Evolutionary conservation across 2,888 invertebrate species (phyloP), one percentile per base, ranked within the genome.

Genomic region (Vannuccia rotundouncinata): DNA sequence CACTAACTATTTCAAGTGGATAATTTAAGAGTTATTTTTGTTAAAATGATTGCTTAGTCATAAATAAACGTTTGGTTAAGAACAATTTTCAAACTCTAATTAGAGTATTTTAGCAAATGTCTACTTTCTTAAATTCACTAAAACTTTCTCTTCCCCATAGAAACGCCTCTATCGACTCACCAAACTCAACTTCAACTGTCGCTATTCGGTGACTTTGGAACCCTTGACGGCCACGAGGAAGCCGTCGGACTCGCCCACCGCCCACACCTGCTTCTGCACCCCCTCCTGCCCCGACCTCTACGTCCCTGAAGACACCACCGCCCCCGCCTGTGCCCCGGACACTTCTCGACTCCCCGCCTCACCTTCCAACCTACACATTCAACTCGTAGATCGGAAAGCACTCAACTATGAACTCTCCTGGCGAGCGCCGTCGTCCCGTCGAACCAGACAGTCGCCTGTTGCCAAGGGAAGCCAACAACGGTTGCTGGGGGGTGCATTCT

Each of bases 151-250:
- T 2, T 13, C 25, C 25, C 22, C 22, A 2, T 22, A 66, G 66
- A 17, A 66, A 22, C 66, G 66, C 66, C 66, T 66, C 66, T 66
- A 66, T 22, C 66, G 66, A 22, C 66, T 75, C 28, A 75, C 29
- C 13, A 5, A 75, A 31, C 31, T 75, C 27, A 31, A n/a, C 75
- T 75, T 75, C 75, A 75, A 75, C 29, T 75, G 75, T 75, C 75
- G 75, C 13, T 75, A 75, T 28, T 75, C 17, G 2, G 30, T 75
- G 28, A 10, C 2, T 1, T 22, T 75, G 75, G 29, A 5, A 2
- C 75, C 29, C 13, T 30, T 75, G 75, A 22, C 13, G 10, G 1
- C 31, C 31, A 17, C 75, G n/a, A 27, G 27, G 5, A 22, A 5
- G n/a, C 2, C 2, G 73, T 2, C 17, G 10, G 45, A 45, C 45